Conservation (phyloP, 2,113 vertebrate genomes). For the Sphaerodactylus townsendi region DNA sequence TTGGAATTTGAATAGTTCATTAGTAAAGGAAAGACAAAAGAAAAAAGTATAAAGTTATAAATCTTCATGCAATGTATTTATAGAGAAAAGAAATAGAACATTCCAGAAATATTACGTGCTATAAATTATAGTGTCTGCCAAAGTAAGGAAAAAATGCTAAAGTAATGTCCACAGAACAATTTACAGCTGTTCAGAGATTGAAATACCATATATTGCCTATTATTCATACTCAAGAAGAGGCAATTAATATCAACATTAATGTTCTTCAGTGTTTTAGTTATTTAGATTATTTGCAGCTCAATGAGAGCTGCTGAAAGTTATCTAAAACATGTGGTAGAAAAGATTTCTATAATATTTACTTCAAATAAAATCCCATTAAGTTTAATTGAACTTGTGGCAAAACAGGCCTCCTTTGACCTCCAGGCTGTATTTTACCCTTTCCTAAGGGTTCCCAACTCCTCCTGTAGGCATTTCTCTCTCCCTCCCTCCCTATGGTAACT, state of each 20-base stretch:
- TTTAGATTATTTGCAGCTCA: not conserved
- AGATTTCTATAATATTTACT: not conserved
- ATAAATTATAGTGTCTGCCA: constrained; percentile 6
- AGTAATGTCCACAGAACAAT: not conserved
- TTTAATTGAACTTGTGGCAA: too few species aligned
- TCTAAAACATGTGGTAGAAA: not conserved
- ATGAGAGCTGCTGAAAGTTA: not conserved
- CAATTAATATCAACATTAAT: not conserved
- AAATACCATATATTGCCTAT: not conserved
- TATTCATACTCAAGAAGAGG: not conserved
- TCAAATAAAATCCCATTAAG: not conserved
- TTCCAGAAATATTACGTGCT: constrained; percentile 2
- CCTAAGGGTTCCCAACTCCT: too few species aligned
- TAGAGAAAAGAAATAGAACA: not conserved
- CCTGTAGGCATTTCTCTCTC: too few species aligned
- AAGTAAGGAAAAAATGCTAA: not conserved
- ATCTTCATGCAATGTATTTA: not conserved
- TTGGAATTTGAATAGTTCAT: not conserved
- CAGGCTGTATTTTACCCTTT: too few species aligned
- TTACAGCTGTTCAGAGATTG: not conserved
- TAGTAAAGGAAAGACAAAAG: not conserved
- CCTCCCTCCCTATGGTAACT: too few species aligned
- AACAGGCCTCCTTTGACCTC: too few species aligned
- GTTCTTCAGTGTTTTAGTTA: not conserved
- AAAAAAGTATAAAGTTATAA: not conserved